A percentile compares a stretch with the other conserved stretches of the same genome.
phyloP scores from a whole-genome alignment of 1,140 invertebrate genomes.

The Magallana gigas region DNA sequence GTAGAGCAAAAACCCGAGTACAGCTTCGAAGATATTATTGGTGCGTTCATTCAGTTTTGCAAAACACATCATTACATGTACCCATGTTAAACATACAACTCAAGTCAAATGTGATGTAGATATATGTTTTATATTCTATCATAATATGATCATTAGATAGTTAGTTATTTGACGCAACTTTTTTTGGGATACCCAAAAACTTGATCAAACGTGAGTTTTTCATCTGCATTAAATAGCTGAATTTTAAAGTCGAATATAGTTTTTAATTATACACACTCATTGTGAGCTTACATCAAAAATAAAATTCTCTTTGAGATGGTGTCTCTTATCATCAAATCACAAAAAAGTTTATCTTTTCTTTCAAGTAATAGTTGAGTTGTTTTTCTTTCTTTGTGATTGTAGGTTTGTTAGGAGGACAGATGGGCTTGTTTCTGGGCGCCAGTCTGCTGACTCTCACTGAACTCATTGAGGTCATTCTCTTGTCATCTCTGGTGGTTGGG shows the following conservation, averaged over 20 bases:
- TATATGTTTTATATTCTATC: too few species aligned
- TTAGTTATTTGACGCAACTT: too few species aligned
- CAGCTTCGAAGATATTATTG: slow-evolving; percentile 15
- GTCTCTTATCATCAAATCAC: too few species aligned
- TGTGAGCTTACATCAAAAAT: too few species aligned
- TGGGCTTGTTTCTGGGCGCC: slow-evolving; percentile 74
- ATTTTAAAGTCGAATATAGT: too few species aligned
- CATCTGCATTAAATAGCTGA: too few species aligned
- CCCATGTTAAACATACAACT: background rate
- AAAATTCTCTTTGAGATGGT: too few species aligned
- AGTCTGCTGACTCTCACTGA: slow-evolving; percentile 74
- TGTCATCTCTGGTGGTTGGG: background rate
- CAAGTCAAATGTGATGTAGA: too few species aligned
- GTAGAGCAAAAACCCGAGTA: background rate
- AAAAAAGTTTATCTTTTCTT: too few species aligned
- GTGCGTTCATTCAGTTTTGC: background rate
- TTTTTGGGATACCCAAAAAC: too few species aligned
- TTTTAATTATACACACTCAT: too few species aligned
- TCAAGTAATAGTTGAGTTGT: background rate
- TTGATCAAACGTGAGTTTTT: background rate
- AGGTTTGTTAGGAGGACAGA: slow-evolving; percentile 74
- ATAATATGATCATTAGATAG: too few species aligned
- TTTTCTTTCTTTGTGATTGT: background rate
- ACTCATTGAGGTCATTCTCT: slow-evolving; percentile 63
- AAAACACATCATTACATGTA: background rate